phyloP scores from a whole-genome alignment of 2,888 invertebrate genomes.

The Cheilosia variabilis region DNA sequence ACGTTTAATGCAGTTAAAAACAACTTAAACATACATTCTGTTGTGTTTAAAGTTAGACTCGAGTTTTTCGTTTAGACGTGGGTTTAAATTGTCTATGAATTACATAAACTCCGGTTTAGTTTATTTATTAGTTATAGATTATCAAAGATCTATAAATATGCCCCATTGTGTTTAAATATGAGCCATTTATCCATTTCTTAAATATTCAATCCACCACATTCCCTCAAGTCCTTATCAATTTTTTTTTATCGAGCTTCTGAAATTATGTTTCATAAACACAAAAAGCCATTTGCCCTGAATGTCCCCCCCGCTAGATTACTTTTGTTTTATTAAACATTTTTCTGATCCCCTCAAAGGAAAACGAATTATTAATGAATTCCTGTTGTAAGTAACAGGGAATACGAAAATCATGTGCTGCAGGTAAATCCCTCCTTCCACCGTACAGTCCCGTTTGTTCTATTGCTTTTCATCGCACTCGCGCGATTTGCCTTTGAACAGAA shows the following conservation, averaged over 20 bases:
- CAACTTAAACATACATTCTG: no score
- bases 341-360: slow-evolving; percentile 6
- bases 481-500: slow-evolving; percentile 23
- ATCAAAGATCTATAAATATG: no score
- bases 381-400: background rate
- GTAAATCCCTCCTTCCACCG: slow-evolving; percentile 10
- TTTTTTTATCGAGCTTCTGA: background rate
- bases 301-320: background rate
- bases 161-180: no score
- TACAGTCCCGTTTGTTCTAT: slow-evolving; percentile 20
- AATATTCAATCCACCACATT: no score
- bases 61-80: no score
- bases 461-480: slow-evolving; percentile 4
- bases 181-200: no score
- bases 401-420: slow-evolving; percentile 9
- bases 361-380: slow-evolving; percentile 29
- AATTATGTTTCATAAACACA: slow-evolving; percentile 11
- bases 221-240: background rate
- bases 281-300: background rate
- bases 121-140: no score
- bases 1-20: no score
- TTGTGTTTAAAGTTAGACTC: no score
- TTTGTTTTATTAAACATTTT: slow-evolving; percentile 7
- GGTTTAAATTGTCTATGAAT: no score
- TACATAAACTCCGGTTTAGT: no score